Evolutionary conservation across 2,888 invertebrate genomes (phyloP), one percentile per base, ranked within the genome.

Genomic region (Aspidiotus destructor): DNA sequence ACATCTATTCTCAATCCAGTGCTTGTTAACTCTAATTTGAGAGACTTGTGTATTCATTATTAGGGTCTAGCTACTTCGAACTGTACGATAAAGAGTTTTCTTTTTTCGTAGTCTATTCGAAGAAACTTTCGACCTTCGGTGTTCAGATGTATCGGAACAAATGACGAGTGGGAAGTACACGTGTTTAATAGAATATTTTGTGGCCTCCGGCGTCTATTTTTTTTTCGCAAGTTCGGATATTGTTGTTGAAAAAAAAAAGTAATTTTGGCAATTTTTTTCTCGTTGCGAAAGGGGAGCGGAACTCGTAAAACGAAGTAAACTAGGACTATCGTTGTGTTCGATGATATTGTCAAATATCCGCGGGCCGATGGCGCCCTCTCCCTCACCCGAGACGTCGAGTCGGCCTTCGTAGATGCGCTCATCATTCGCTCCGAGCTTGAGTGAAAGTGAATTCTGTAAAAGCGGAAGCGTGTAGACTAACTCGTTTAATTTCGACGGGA

Each of bases 401-500:
- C 28, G 28, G 28, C 1, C 28, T 28, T 28, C 28, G 28, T 28
- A 28, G 28, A 28, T 5, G 28, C 28, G 28, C 28, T 28, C 28
- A 28, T 28, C 28, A 28, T 28, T 28, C 28, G 28, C 28, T 28
- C 5, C 28, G 28, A 58, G 11, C 48, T n/a, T 44, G 64, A 17
- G 58, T 54, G 58, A 65, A 61, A 53, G 55, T 62, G 69, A 62
- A 62, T 57, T 69, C 62, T 69, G 41, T 69, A 69, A 69, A 69
- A 69, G 69, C 69, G 69, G 69, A 69, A 69, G 69, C 69, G 53
- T 69, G 69, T 69, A 28, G 28, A 28, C 28, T 28, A 69, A 69
- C 69, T 69, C 62, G 69, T 69, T 69, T 69, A 69, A 69, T 69
- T 69, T 69, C 62, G 69, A 69, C 62, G 62, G 69, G 69, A 62